Percentiles rank a stretch among this genome's conserved stretches.
phyloP scores from a whole-genome alignment of 2,113 vertebrate genomes.

The Ageneiosus marmoratus region DNA sequence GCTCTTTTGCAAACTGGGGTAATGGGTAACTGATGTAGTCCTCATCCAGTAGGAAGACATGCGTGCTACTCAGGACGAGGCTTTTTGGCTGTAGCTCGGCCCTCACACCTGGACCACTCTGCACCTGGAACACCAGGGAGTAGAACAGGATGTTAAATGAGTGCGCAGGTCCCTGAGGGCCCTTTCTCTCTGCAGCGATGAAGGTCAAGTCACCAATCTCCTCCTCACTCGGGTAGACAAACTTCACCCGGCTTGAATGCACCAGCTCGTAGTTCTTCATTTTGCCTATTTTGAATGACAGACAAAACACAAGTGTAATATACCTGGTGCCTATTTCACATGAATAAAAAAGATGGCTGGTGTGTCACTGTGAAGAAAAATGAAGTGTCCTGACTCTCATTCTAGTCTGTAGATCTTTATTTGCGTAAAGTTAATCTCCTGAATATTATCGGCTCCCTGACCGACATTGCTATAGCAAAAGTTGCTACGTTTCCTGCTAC shows the following conservation, averaged over 20 bases:
- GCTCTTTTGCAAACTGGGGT: constrained; percentile 94
- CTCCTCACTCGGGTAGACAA: constrained; percentile 96
- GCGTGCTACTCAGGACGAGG: constrained; percentile 86
- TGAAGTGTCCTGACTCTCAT: background rate
- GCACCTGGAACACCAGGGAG: constrained; percentile 90
- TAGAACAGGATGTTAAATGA: constrained; percentile 90
- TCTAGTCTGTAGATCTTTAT: background rate
- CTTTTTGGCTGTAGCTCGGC: constrained; percentile 83
- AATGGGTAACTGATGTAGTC: constrained; percentile 95
- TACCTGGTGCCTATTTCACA: background rate
- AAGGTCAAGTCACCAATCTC: constrained; percentile 95
- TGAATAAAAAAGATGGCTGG: background rate
- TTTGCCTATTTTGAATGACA: constrained; percentile 77
- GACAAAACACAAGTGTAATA: background rate
- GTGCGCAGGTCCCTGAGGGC: constrained; percentile 65
- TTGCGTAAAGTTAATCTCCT: background rate
- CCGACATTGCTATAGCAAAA: background rate
- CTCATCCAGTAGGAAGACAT: constrained; percentile 91
- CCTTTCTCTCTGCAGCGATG: constrained; percentile 87
- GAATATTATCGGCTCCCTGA: background rate
- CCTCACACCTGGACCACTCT: constrained; percentile 51
- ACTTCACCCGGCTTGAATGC: constrained; percentile 94
- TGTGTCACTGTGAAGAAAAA: background rate
- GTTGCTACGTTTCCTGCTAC: background rate
- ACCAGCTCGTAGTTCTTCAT: constrained; percentile 98